These are phyloP conservation scores for Drosophila mimica DNA, from an alignment of 2,888 invertebrate species.

Conservation along the genomic window DNA sequence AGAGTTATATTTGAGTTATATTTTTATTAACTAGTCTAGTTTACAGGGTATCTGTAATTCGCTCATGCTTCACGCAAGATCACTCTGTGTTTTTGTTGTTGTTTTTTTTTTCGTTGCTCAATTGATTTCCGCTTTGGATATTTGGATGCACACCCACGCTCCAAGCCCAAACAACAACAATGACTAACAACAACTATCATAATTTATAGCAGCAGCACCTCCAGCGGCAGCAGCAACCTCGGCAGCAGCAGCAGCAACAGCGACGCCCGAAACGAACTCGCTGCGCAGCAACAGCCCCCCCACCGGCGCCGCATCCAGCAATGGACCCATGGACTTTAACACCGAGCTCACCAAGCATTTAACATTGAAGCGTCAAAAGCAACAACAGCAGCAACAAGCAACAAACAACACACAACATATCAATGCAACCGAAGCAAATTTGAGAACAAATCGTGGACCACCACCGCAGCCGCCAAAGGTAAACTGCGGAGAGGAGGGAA, in stretches of 20 bases:
- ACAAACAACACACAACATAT: slow-evolving; percentile 53
- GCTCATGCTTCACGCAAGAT: background rate
- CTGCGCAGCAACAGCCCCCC: slow-evolving; percentile 71
- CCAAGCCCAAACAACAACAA: slow-evolving; percentile 57
- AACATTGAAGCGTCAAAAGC: slow-evolving; percentile 84
- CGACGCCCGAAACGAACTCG: slow-evolving; percentile 75
- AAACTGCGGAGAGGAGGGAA: slow-evolving; percentile 2
- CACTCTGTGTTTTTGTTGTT: background rate
- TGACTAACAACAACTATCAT: slow-evolving; percentile 31
- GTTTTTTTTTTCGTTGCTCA: slow-evolving; percentile 51
- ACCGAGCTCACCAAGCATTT: slow-evolving; percentile 85
- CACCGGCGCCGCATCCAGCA: slow-evolving; percentile 51
- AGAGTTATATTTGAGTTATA: background rate
- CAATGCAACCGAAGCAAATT: slow-evolving; percentile 84
- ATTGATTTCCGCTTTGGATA: slow-evolving; percentile 67
- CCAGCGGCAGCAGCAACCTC: slow-evolving; percentile 64
- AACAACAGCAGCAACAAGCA: slow-evolving; percentile 71
- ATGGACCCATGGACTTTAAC: slow-evolving; percentile 84
- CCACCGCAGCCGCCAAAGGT: slow-evolving; percentile 91
- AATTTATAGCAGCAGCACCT: slow-evolving; percentile 45
- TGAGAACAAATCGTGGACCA: slow-evolving; percentile 88
- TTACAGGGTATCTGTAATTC: slow-evolving; percentile 1
- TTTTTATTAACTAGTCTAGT: background rate
- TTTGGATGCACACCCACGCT: slow-evolving; percentile 53
- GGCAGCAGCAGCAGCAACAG: slow-evolving; percentile 64